Evolutionary conservation across 2,797 vertebrate species (phyloP).

Genomic region (Notoglanidium macrostoma): DNA sequence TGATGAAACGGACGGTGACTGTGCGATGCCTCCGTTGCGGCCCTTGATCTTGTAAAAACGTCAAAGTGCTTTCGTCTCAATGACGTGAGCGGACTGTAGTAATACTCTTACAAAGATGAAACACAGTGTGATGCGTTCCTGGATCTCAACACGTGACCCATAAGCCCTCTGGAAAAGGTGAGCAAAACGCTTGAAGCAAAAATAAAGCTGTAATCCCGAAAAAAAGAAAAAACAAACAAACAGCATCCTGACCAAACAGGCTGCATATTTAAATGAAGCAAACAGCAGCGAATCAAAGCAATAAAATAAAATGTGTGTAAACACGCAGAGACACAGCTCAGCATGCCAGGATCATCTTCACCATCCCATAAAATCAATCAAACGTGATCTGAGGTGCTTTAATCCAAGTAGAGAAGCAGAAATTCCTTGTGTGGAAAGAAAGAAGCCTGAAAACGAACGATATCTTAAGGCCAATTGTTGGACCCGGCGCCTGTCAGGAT

Average conservation of each 20-base stretch:
- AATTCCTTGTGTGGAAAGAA: not conserved
- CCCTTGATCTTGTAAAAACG: not conserved
- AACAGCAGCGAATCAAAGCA: not conserved
- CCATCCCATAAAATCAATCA: not conserved
- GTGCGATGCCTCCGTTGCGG: slow-evolving; percentile 4
- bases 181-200: not conserved
- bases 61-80: not conserved
- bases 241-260: too few relatives aligned
- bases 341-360: not conserved
- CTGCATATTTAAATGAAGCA: not conserved
- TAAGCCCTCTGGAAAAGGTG: not conserved
- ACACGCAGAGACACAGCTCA: not conserved
- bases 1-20: not conserved
- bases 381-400: not conserved
- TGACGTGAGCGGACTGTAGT: not conserved
- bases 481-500: slow-evolving; percentile 11
- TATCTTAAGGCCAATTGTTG: slow-evolving; percentile 18
- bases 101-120: slow-evolving; percentile 21
- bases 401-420: not conserved
- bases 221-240: not conserved
- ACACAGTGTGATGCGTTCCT: slow-evolving; percentile 26
- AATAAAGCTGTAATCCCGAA: not conserved
- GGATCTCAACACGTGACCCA: slow-evolving; percentile 1
- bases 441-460: slow-evolving; percentile 3
- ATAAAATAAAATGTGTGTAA: not conserved